These are phyloP conservation scores for Metopia argyrocephala DNA, from an alignment of 2,888 invertebrate species.

Conservation along the genomic window DNA sequence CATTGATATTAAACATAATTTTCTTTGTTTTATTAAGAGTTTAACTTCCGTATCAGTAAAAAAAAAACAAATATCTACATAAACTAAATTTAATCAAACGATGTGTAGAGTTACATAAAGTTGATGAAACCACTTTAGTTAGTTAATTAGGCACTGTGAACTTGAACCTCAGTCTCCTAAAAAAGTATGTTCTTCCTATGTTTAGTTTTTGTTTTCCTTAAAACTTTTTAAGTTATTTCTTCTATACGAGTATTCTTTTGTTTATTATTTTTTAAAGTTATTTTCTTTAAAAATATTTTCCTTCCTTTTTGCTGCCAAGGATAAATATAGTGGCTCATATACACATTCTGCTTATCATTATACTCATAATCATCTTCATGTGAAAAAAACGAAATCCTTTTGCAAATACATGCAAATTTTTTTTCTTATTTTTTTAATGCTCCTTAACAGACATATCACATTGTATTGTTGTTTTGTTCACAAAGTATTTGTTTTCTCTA, in stretches of 20 bases:
- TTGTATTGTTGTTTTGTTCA: neutral
- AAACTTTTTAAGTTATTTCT: conserved; percentile 46
- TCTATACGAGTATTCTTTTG: conserved; percentile 35
- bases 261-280: conserved; percentile 29
- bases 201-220: no score
- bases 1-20: neutral
- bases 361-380: neutral
- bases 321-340: neutral
- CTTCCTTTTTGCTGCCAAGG: neutral
- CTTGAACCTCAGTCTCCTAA: no score
- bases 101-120: no score
- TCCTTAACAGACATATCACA: neutral
- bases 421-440: neutral
- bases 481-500: neutral
- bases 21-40: neutral
- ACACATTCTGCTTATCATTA: neutral
- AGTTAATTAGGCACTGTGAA: no score
- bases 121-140: no score
- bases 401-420: conserved; percentile 47
- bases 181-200: no score
- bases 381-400: conserved; percentile 43
- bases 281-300: neutral
- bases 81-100: no score
- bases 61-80: no score
- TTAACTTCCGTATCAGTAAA: no score